Evolutionary conservation across 2,888 invertebrate species (phyloP).

Genomic region (Sicus ferrugineus): DNA sequence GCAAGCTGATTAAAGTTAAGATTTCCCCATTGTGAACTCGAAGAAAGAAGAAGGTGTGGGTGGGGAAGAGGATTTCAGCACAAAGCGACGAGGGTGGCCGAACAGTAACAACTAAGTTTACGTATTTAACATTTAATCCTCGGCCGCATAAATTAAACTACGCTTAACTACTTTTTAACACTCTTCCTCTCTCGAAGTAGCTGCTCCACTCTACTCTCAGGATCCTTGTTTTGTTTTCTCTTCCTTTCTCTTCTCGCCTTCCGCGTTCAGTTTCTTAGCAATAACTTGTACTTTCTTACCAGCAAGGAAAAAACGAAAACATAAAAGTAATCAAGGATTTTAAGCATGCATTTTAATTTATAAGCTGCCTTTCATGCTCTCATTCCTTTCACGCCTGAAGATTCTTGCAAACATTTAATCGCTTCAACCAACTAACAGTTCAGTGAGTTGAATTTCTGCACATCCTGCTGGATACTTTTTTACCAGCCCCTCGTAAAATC

Average conservation of each 20-base stretch:
- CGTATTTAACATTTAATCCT: conserved; percentile 25
- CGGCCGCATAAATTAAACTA: conserved; percentile 32
- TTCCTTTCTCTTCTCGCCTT: not conserved
- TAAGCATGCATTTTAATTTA: conserved; percentile 60
- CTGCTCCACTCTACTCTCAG: not conserved
- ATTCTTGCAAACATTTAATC: conserved; percentile 26
- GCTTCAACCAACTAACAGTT: conserved; percentile 32
- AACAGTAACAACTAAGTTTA: conserved; percentile 1
- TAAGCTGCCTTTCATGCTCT: conserved; percentile 40
- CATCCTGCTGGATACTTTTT: conserved; percentile 4
- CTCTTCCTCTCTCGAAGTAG: not conserved
- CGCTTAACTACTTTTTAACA: conserved; percentile 27
- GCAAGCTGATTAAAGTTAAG: not conserved
- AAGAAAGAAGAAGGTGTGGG: not conserved
- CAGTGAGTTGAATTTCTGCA: not conserved
- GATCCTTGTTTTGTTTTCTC: conserved; percentile 2
- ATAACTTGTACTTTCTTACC: not conserved
- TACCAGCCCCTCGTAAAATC: not conserved
- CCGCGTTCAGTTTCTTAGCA: not conserved
- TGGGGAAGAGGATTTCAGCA: not conserved
- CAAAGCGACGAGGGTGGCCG: not conserved
- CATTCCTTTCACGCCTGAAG: conserved; percentile 11
- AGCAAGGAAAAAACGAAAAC: conserved; percentile 17
- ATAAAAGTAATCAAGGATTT: conserved; percentile 46
- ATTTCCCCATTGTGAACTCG: not conserved